Conservation (phyloP, 2,113 vertebrate genomes). For the Chelonoidis abingdonii region DNA sequence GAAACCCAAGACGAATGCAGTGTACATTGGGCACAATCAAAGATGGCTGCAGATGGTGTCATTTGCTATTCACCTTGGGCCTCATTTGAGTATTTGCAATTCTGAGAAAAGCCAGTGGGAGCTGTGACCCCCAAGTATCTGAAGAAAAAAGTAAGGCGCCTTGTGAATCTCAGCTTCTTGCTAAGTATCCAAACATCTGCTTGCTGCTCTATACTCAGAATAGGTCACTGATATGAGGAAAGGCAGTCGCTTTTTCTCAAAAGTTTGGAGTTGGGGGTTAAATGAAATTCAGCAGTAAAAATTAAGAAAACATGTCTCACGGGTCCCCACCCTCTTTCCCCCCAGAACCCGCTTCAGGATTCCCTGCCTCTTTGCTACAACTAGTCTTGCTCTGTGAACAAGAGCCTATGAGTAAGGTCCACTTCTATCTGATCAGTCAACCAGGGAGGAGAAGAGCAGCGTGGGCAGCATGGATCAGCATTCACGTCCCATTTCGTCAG, state of each 20-base stretch:
- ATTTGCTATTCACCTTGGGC: neutral
- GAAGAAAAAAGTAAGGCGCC: neutral
- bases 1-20: neutral
- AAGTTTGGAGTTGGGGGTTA: neutral
- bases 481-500: too few relatives aligned
- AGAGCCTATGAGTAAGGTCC: neutral
- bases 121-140: neutral
- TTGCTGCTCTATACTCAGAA: neutral
- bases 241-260: neutral
- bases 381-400: neutral
- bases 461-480: too few relatives aligned
- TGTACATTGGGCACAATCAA: neutral
- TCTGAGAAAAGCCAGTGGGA: neutral
- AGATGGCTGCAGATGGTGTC: neutral
- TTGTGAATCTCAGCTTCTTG: neutral
- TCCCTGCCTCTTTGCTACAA: neutral
- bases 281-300: neutral
- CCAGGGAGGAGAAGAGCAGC: too few relatives aligned
- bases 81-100: neutral
- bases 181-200: neutral
- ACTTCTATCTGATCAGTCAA: neutral
- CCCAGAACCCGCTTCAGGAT: neutral
- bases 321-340: too few relatives aligned
- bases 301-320: neutral
- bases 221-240: neutral